Evolutionary conservation across 1,140 invertebrate species (phyloP).

Genomic region (Calycopis cecrops): DNA sequence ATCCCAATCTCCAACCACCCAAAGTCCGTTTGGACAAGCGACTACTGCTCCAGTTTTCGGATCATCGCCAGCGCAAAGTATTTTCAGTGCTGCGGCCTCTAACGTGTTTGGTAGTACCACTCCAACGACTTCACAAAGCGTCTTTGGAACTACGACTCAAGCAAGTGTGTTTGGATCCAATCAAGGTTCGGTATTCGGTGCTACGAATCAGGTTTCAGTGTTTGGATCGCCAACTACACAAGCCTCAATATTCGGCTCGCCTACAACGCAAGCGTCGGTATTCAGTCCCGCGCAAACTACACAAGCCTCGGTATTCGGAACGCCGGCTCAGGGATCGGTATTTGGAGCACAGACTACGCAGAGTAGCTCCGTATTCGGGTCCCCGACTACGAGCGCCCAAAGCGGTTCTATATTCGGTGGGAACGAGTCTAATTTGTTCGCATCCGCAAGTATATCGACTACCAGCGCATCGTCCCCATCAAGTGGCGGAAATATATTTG

Average conservation of each 20-base stretch:
- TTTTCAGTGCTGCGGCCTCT: constrained; percentile 30
- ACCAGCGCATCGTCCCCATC: constrained; percentile 41
- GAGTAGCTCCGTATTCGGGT: constrained; percentile 34
- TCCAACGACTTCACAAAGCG: constrained; percentile 31
- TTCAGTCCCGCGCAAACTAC: constrained; percentile 28
- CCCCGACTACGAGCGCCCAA: constrained; percentile 32
- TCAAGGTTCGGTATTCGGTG: constrained; percentile 22
- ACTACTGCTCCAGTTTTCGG: constrained; percentile 32
- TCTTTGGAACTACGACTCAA: constrained; percentile 25
- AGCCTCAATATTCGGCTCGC: constrained; percentile 20
- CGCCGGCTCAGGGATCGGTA: constrained; percentile 28
- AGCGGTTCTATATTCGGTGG: constrained; percentile 47
- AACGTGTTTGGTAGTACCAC: constrained; percentile 30
- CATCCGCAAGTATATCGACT: constrained; percentile 56
- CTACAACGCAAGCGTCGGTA: constrained; percentile 30
- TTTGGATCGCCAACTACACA: constrained; percentile 24
- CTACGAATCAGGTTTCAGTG: constrained; percentile 18
- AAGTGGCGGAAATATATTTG: constrained; percentile 53
- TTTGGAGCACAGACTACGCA: constrained; percentile 36
- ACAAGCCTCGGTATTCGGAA: constrained; percentile 40
- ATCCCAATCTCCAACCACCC: constrained; percentile 19
- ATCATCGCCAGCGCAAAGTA: constrained; percentile 34
- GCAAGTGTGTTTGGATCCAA: constrained; percentile 24
- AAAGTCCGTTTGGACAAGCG: constrained; percentile 27
- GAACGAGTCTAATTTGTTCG: constrained; percentile 46